A percentile compares a stretch with the other conserved stretches of the same genome.
These are phyloP conservation scores for Sinhomidia bicolor DNA, from an alignment of 2,888 invertebrate genomes.

Conservation along the genomic window DNA sequence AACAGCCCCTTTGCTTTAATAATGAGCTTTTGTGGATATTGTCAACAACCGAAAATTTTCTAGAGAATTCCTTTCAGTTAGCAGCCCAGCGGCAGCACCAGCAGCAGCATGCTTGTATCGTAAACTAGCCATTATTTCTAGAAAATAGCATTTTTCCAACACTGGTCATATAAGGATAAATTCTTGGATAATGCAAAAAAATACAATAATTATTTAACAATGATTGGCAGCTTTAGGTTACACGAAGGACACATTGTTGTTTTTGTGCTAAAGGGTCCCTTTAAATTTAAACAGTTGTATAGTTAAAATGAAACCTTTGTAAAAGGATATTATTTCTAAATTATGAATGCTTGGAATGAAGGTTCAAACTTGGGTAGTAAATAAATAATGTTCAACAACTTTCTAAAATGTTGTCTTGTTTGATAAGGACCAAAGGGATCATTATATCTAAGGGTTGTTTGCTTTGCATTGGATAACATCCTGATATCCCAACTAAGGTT, in stretches of 20 bases:
- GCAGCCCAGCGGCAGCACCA: neutral
- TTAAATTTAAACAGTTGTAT: conserved; percentile 9
- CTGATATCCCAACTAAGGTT: neutral
- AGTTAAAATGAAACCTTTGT: conserved; percentile 44
- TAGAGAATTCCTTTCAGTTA: conserved; percentile 2
- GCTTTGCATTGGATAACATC: neutral
- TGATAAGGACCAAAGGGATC: neutral
- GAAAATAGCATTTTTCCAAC: neutral
- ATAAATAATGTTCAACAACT: neutral
- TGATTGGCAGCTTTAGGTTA: conserved; percentile 11
- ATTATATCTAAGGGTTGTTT: neutral
- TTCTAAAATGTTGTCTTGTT: conserved; percentile 9
- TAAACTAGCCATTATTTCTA: neutral
- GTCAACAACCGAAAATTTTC: neutral
- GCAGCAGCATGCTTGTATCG: neutral
- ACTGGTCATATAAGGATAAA: neutral
- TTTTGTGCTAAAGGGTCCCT: neutral
- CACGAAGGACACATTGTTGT: conserved; percentile 5
- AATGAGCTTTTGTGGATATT: neutral
- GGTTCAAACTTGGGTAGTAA: neutral
- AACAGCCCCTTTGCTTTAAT: neutral
- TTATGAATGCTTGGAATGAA: neutral
- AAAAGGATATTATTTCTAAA: neutral
- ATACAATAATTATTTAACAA: neutral
- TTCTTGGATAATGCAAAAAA: neutral